Evolutionary conservation across 2,888 invertebrate species (phyloP), one percentile per base, ranked within the genome.

Genomic region (Kuschelorhynchus macadamiae): DNA sequence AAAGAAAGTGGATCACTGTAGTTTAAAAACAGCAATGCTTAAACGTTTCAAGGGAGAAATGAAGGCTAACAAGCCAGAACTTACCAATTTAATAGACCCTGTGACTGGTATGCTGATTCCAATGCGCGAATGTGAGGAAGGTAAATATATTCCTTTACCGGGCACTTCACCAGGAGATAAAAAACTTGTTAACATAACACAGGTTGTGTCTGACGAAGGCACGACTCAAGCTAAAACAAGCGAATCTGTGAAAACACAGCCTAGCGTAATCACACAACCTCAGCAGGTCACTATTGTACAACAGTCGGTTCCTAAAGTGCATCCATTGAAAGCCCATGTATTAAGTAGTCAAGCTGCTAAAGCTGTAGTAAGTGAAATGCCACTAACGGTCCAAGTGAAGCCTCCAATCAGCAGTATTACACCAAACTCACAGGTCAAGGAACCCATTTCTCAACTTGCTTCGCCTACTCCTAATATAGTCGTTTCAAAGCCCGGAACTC

Each of bases 71-170:
- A 84, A 84, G 32, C 83, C 85, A 8, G 90, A 91, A 76, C 89
- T 91, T 0, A 87, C 88, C 76, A 89, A 89, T 2, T 80, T 92
- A 14, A 91, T 92, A 42, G 92, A 92, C 82, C 91, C 92, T 0
- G 91, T 91, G 0, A 92, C 92, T 0, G 92, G 92, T 1, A 84
- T 91, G 74, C 83, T 92, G 30, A 90, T 89, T 62, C 89, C 90
- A 0, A 88, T 90, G 87, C 85, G 89, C 76, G 90, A 91, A 74
- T 89, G 89, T 49, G 91, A 91, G 77, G 92, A 91, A 77, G 89
- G 89, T 9, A 87, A 88, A 74, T 90, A 90, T 78, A 87, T 90
- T 63, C 89, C 90, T 1, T 85, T 89, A 18, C 85, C 86, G 2
- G 77, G 75, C 70, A 78, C 32, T 71, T 69, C 55, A 18, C 52